A percentile compares a stretch with the other conserved stretches of the same genome.
Evolutionary conservation across 2,113 vertebrate species (phyloP).

Genomic region (Ciconia stormi): DNA sequence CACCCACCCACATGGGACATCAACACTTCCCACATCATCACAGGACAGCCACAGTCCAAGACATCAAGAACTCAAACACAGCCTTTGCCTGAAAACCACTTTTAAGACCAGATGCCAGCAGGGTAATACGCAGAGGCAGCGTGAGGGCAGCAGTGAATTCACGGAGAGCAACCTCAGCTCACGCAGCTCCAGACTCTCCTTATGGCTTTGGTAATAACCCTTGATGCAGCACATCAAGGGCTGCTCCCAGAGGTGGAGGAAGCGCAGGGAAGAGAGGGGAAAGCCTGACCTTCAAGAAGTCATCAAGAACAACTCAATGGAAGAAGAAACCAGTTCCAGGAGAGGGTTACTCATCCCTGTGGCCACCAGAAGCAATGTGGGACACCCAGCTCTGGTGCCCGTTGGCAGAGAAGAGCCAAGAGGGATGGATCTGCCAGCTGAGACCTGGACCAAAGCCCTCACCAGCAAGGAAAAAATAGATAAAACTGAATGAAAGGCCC

Average conservation of each 20-base stretch:
- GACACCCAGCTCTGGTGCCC: not conserved
- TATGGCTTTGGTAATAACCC: not conserved
- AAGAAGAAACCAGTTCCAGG: not conserved
- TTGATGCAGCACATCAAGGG: not conserved
- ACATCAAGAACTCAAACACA: not conserved
- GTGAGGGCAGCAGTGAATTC: not conserved
- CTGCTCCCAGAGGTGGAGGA: not conserved
- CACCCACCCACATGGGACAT: not conserved
- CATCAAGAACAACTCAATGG: not conserved
- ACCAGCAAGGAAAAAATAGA: not conserved
- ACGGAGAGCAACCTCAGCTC: not conserved
- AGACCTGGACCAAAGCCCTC: not conserved
- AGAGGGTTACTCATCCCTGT: not conserved
- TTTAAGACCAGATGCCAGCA: fast-evolving
- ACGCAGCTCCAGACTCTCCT: not conserved
- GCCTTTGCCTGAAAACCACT: not conserved
- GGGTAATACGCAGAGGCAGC: not conserved
- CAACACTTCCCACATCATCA: not conserved
- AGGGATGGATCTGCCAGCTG: not conserved
- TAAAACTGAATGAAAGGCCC: not conserved
- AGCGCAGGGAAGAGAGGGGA: not conserved
- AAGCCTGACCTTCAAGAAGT: not conserved
- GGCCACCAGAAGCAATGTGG: not conserved
- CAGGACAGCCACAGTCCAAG: not conserved
- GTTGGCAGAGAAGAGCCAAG: not conserved